Base-by-base conservation (phyloP, 2,888 invertebrate genomes). In the Sesia apiformis region DNA sequence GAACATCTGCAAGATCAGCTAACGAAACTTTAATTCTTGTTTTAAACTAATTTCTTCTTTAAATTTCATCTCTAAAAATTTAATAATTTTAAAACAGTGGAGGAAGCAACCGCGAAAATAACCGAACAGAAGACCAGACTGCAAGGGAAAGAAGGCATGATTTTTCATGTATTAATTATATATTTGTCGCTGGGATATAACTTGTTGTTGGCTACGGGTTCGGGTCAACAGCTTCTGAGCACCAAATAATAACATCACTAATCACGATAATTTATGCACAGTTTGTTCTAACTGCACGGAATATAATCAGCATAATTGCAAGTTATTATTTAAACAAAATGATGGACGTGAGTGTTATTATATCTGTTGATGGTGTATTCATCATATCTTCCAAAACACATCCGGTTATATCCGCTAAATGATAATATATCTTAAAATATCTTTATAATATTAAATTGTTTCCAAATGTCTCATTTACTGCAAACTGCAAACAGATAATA, bases 21-120 rank as follows among this genome's bases (percentile, higher is more conserved):
- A 23, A 23, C 23, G 23, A 23, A 23, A 23, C 23, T 1, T 23
- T 23, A 23, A 1, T 23, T 23, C 23, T 23, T 23, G 1, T 46
- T 46, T 46, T 46, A 4, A 4, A 46, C 7, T 46, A 4, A 46
- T 8, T 46, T 4, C 46, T 46, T 1, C 23, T 23, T 23, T 23
- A 23, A 23, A 23, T 23, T 23, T 23, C 1, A 23, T 23, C 23
- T 23, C 23, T 23, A 23, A 23, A 23, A 23, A 23, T 23, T 42
- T 53, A 38, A 53, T 61, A 62, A 55, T 67, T 70, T 69, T 61
- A 63, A 66, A 76, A 85, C 85, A 86, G 86, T 76, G 69, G 63
- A 66, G 59, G 79, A 72, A 51, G 76, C 58, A 61, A 61, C 74
- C 54, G 62, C 67, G 56, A 72, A 68, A 66, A 61, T 72, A 67